Base-by-base conservation (phyloP, 92 coral and sea anemone genomes). In the Parazoanthus darwini region DNA sequence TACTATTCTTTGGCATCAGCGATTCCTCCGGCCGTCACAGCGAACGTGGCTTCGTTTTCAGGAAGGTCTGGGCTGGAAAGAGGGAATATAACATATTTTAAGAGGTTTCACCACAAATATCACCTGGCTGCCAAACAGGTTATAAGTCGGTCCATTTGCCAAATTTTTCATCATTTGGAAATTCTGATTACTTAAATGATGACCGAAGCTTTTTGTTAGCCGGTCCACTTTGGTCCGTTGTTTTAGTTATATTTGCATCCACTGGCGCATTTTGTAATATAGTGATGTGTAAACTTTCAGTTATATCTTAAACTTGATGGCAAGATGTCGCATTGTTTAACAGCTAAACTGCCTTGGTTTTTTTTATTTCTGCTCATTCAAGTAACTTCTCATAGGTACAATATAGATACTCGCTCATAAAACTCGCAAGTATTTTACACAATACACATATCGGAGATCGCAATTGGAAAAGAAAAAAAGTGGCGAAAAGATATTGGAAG, bases 21-120 rank as follows among this genome's bases (percentile, higher is more conserved):
- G 58, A 97, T 93, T 15, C 99, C 99, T 74, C 99, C 99, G 8
- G 96, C 82, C 26, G 99, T 97, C 23, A 97, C 98, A 74, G 99
- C 99, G 89, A 97, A 97, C 26, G 99, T 97, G 54, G 99, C 96
- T 84, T 97, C 99, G 89, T 92, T 97, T 74, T 97, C 99, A 51
- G 99, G 96, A 71, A 94, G 96, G 56, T 97, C 99, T 70, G 99
- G 99, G 74, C 99, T 97, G 89, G 10, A 75, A 76, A 59, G 18
- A 78, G 74, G 20, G 48, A 85, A 79, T 29, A 38, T 44, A 2
- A 46, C 2, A 70, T 26, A 18, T 15, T 58, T 38, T 1, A 16
- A 26, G 4, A 4, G 38, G 39, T 22, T 79, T 20, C 25, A 16
- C 25, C 3, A 23, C 25, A 63, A 20, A 20, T 54, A 15, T 54